Percentiles rank a stretch among this genome's conserved stretches.
Evolutionary conservation across 1,140 invertebrate species (phyloP).

Genomic region (Drosophila saltans): DNA sequence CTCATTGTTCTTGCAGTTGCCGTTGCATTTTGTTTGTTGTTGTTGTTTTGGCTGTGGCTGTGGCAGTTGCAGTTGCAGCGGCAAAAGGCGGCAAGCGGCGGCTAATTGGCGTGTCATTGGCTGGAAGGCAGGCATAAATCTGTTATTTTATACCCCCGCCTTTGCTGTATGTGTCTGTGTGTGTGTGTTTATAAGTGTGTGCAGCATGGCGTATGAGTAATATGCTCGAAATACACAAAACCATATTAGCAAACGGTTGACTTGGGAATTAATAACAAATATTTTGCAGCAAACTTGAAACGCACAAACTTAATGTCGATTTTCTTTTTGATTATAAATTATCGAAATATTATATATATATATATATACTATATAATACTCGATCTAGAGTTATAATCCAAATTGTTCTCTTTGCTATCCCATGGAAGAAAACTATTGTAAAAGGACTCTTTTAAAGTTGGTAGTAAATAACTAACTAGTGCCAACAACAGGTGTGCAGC

Average conservation of each 20-base stretch:
- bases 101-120: constrained; percentile 83
- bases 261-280: not conserved
- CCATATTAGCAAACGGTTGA: constrained; percentile 28
- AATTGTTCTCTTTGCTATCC: no score
- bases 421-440: no score
- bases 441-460: no score
- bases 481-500: no score
- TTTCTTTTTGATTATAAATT: no score
- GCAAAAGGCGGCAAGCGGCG: constrained; percentile 35
- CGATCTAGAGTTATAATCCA: no score
- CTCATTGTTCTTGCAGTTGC: constrained; percentile 31
- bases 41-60: not conserved
- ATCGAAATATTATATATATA: no score
- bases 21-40: constrained; percentile 5
- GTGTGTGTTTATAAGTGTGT: constrained; percentile 31
- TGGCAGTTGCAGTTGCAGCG: constrained; percentile 48
- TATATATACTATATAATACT: no score
- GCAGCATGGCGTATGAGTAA: constrained; percentile 77
- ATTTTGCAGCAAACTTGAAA: no score
- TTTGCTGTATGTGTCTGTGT: constrained; percentile 1
- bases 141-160: constrained; percentile 75
- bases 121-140: constrained; percentile 78
- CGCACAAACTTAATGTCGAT: no score
- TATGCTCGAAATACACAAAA: constrained; percentile 50
- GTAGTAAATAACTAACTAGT: no score